Evolutionary conservation across 1,140 invertebrate genomes (phyloP), one percentile per base, ranked within the genome.

Genomic region (Littorina saxatilis): DNA sequence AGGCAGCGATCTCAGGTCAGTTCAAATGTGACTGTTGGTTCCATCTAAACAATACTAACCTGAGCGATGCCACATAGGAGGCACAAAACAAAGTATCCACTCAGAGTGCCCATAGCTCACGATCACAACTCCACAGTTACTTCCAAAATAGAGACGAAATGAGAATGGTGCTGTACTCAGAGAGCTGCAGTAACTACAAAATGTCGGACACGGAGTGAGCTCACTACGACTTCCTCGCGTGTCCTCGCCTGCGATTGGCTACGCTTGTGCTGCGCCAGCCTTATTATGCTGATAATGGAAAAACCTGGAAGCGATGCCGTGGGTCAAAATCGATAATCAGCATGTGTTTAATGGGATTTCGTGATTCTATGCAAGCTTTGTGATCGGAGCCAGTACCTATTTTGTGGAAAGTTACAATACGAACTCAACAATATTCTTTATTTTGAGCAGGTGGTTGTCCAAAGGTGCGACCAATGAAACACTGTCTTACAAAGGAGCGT

Each of bases 261-360:
- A 32, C 47, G 27, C 70, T 17, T 47, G 4, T 13, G 5, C 39
- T 73, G 70, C 70, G 70, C 43, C 70, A 73, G 70, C 2, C 40
- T 73, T 39, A 73, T 73, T 73, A 73, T 73, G 70, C 70, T 73
- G 70, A 73, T 73, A 27, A 73, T 50, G 70, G 70, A 73, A 73
- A 73, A 73, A 27, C 70, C 70, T 20, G 40, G n/a, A 2, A 32
- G 43, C 23, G 43, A 15, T 50, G n/a, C 13, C 40, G 15, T 20
- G 11, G 15, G 37, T 43, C 9, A 11, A 43, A 43, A 0, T 40
- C 37, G 23, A 3, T 3, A 43, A 20, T 72, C 2, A 39, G 13
- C 4, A 39, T 72, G 13, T 17, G 37, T 20, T 72, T 40, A 13
- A 9, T 23, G 5, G 0, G n/a, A 40, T 43, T 39, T 0, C 11